These are phyloP conservation scores for Sceloporus tristichus DNA, from an alignment of 2,113 vertebrate genomes.

Conservation along the genomic window DNA sequence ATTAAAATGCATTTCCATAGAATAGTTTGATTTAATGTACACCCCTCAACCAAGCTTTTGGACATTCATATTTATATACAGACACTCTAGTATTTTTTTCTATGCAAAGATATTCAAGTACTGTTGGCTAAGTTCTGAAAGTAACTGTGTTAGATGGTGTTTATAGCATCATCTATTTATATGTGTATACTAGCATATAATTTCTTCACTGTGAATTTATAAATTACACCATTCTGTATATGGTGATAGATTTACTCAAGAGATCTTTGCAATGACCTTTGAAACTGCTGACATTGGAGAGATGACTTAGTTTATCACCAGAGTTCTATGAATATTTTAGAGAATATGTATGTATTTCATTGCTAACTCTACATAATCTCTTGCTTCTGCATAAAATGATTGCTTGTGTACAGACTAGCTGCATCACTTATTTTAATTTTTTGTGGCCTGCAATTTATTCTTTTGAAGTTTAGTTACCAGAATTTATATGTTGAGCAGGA, in stretches of 20 bases:
- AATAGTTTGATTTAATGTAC: not conserved
- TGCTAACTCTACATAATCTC: conserved; percentile 72
- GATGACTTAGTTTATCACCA: conserved; percentile 55
- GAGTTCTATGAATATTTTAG: conserved; percentile 60
- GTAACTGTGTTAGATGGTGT: conserved; percentile 40
- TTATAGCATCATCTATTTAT: conserved; percentile 64
- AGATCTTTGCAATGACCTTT: conserved; percentile 78
- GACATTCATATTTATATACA: conserved; percentile 44
- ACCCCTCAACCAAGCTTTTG: not conserved
- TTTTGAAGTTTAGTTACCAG: conserved; percentile 45
- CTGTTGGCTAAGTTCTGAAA: conserved; percentile 31
- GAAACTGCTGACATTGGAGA: conserved; percentile 77
- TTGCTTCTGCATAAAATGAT: conserved; percentile 40
- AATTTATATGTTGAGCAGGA: conserved; percentile 4
- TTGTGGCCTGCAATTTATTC: conserved; percentile 16
- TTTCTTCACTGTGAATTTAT: conserved; percentile 71
- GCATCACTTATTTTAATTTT: conserved; percentile 5
- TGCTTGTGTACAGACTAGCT: conserved; percentile 42
- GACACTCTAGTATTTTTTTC: conserved; percentile 1
- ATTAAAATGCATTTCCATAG: not conserved
- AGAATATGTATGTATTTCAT: conserved; percentile 73
- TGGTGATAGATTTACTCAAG: conserved; percentile 74
- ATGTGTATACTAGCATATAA: conserved; percentile 64
- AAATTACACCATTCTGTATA: conserved; percentile 65
- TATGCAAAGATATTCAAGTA: not conserved